phyloP scores from a whole-genome alignment of 2,797 vertebrate genomes.

The Sarcophilus harrisii region DNA sequence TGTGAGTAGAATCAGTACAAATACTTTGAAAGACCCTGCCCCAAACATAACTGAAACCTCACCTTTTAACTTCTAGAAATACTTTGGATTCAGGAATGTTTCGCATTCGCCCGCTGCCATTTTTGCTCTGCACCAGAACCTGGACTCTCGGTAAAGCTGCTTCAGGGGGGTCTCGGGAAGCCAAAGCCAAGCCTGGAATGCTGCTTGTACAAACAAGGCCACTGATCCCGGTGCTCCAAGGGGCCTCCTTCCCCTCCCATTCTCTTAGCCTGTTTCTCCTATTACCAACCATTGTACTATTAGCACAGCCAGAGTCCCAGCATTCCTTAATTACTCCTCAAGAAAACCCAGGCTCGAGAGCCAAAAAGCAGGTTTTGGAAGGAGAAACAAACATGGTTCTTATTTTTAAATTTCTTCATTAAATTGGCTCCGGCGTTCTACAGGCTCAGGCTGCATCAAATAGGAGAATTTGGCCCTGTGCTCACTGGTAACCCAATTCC shows the following conservation, averaged over 20 bases:
- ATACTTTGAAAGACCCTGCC: not conserved
- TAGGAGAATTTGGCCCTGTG: not conserved
- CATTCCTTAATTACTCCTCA: not conserved
- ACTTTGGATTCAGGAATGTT: not conserved
- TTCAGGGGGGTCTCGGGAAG: not conserved
- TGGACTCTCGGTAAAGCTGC: constrained; percentile 10
- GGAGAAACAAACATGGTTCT: not conserved
- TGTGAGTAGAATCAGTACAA: not conserved
- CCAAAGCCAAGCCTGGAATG: not conserved
- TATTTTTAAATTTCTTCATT: not conserved
- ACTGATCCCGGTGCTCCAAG: not conserved
- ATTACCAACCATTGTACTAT: not conserved
- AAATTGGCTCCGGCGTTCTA: not conserved
- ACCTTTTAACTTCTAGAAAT: not conserved
- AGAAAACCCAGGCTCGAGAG: constrained; percentile 11
- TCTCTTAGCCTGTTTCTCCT: not conserved
- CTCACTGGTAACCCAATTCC: constrained; percentile 12
- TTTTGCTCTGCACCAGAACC: constrained; percentile 13
- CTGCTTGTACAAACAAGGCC: not conserved
- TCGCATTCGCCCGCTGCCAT: not conserved
- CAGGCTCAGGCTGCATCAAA: not conserved
- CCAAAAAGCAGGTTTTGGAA: not conserved
- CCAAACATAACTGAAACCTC: not conserved
- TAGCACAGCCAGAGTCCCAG: not conserved
- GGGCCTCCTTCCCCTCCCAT: not conserved